These are phyloP conservation scores for Spilarctia lutea DNA, from an alignment of 2,888 invertebrate species.

Conservation along the genomic window DNA sequence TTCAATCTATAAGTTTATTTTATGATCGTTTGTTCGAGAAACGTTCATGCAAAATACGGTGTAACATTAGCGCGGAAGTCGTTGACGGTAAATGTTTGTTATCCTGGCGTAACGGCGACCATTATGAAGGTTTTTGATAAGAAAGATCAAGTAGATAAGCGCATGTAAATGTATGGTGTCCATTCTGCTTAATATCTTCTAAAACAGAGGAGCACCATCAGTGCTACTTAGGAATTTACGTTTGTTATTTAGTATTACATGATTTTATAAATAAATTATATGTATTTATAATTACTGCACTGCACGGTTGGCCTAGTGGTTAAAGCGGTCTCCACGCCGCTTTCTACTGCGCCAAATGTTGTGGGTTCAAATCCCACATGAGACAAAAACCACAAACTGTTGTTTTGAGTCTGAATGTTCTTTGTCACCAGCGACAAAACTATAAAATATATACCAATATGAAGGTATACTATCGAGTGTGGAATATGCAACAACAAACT, in stretches of 20 bases:
- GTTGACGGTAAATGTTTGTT: conserved; percentile 32
- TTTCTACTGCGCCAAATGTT: no score
- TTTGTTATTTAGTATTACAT: not conserved
- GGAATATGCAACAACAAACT: no score
- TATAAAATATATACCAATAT: no score
- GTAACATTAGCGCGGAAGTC: conserved; percentile 44
- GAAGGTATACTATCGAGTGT: no score
- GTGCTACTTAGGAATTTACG: not conserved
- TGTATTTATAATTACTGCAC: no score
- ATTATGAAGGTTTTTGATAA: conserved; percentile 20
- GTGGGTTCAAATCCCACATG: no score
- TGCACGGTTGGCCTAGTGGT: no score
- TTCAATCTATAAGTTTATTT: conserved; percentile 36
- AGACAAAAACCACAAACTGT: no score
- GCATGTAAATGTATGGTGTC: not conserved
- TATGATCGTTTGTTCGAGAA: conserved; percentile 44
- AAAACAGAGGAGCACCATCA: not conserved
- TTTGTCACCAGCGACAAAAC: no score
- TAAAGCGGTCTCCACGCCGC: no score
- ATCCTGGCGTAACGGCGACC: conserved; percentile 12
- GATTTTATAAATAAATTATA: not conserved
- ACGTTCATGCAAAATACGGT: conserved; percentile 38
- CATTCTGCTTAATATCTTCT: not conserved
- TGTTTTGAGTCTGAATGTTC: no score
- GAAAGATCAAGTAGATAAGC: not conserved